Conservation (phyloP, 2,113 vertebrate species). For the Elgaria multicarinata region DNA sequence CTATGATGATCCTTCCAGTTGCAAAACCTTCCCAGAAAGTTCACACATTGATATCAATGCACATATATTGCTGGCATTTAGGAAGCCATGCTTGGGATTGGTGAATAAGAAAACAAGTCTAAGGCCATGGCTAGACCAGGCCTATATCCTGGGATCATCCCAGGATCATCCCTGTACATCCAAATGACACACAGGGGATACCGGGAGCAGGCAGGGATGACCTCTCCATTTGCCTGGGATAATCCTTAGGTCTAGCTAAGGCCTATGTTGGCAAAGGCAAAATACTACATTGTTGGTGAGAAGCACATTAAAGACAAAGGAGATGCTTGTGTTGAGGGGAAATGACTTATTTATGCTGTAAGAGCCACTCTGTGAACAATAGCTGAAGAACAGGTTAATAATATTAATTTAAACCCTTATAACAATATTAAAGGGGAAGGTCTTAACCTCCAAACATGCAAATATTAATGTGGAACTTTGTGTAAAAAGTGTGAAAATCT, state of each 20-base stretch:
- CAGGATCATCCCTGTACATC: too few relatives aligned
- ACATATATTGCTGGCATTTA: neutral
- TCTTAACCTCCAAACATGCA: neutral
- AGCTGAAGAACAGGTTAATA: too few relatives aligned
- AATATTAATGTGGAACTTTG: neutral
- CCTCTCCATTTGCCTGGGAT: too few relatives aligned
- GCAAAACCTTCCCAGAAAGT: neutral
- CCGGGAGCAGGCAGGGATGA: too few relatives aligned
- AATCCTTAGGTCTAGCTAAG: too few relatives aligned
- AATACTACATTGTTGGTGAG: neutral
- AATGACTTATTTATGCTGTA: neutral
- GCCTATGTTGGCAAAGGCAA: neutral
- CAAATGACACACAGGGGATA: too few relatives aligned
- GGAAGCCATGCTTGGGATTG: neutral
- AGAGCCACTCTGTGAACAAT: too few relatives aligned
- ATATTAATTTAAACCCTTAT: neutral
- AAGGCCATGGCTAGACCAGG: too few relatives aligned
- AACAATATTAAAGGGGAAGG: neutral
- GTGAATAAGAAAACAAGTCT: neutral
- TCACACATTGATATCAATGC: neutral
- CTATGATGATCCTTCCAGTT: neutral
- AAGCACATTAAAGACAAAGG: neutral
- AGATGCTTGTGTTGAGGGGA: neutral
- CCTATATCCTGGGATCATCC: too few relatives aligned
- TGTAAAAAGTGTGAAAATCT: neutral